Base-by-base conservation (phyloP, 2,888 invertebrate genomes). In the Heterodera filipjevi region DNA sequence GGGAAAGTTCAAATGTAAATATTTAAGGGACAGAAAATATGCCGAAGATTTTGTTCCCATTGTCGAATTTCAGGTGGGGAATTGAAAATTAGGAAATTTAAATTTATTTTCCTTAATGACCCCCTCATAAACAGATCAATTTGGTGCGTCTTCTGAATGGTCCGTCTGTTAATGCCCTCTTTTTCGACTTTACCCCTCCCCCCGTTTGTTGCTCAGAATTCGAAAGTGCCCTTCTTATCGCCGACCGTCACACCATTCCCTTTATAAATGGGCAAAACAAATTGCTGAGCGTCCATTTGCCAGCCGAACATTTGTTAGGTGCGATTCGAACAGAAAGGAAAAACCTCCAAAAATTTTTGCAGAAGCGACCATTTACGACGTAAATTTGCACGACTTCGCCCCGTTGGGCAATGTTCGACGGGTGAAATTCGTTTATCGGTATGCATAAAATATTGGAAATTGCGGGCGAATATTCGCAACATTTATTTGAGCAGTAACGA, bases 231-330 rank as follows among this genome's bases (percentile, higher is more conserved):
- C 66, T 86, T n/a, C 70, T 86, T 16, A 49, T 86, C 53, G 86
- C 84, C 16, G 86, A 86, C 71, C 76, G 81, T n/a, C 85, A 86
- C 77, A 86, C 86, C 64, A 81, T 84, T 75, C 85, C 85, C 16
- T 85, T 78, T 53, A 64, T 84, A 70, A 81, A 85, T 66, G 85
- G 85, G 8, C 79, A 84, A 46, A 78, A 75, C 49, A 74, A 71
- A 66, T 53, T 81, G 59, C 68, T 83, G n/a, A 76, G 74, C 49
- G 68, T 77, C 22, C 79, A 81, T 35, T 79, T 85, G 75, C 85
- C 85, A 14, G 32, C 49, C 12, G 85, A 86, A 59, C 76, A 80
- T 16, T 72, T 85, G 16, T 78, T 85, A 32, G 82, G 75, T 75
- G 8, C 1, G 30, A 19, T 53, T 16, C 53, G 19, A 19, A 53